Evolutionary conservation across 2,888 invertebrate species (phyloP).

Genomic region (Harmothoe impar): DNA sequence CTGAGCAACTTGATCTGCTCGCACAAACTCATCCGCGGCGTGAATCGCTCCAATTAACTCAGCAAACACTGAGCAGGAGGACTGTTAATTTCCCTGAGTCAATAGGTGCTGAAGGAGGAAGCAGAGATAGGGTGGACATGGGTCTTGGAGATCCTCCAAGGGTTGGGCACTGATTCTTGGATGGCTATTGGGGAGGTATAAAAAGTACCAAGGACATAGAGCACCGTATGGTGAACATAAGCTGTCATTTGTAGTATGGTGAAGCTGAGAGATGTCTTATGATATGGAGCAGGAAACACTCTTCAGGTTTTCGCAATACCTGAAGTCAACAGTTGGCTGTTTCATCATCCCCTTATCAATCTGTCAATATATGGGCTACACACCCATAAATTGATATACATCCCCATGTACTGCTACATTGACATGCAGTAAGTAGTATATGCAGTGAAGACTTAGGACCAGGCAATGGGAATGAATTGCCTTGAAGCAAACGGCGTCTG

Average conservation of each 20-base stretch:
- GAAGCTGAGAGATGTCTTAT: not conserved
- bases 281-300: not conserved
- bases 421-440: not conserved
- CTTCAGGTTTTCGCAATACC: no score
- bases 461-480: no score
- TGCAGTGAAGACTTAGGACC: not conserved
- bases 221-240: not conserved
- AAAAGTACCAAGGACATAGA: not conserved
- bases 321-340: no score
- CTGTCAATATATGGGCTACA: no score
- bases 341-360: no score
- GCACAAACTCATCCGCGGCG: not conserved
- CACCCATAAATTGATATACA: no score
- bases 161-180: not conserved
- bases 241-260: not conserved
- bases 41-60: constrained; percentile 31
- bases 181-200: no score
- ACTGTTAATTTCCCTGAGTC: constrained; percentile 18
- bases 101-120: not conserved
- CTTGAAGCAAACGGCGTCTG: no score
- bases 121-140: not conserved
- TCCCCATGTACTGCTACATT: no score
- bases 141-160: not conserved
- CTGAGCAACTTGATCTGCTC: not conserved
- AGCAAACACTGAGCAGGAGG: not conserved